Conservation (phyloP, 2,797 vertebrate genomes). For the Urophycis tenuis region DNA sequence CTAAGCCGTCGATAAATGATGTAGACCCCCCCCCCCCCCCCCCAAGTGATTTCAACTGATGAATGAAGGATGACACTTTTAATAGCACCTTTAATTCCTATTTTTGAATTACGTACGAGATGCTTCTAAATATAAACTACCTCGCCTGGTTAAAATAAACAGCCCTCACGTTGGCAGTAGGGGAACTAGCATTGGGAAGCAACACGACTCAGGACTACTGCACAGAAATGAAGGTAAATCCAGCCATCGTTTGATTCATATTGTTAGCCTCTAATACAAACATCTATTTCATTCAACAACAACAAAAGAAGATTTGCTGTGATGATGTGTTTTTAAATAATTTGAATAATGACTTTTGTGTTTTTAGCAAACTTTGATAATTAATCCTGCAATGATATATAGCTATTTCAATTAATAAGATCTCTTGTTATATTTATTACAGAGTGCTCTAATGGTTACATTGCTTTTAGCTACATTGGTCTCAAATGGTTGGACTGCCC, state of each 20-base stretch:
- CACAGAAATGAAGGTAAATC: conserved; percentile 1
- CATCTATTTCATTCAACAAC: background rate
- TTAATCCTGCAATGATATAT: background rate
- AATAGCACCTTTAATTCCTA: conserved; percentile 30
- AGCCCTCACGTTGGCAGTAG: background rate
- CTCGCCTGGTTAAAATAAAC: conserved; percentile 12
- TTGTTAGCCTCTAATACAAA: background rate
- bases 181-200: background rate
- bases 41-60: background rate
- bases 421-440: conserved; percentile 4
- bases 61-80: conserved; percentile 32
- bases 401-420: background rate
- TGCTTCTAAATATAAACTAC: conserved; percentile 13
- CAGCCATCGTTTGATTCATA: conserved; percentile 1
- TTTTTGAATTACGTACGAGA: conserved; percentile 25
- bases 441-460: conserved; percentile 31
- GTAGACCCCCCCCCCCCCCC: background rate
- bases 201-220: background rate
- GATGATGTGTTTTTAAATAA: background rate
- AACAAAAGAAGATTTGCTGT: background rate
- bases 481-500: conserved; percentile 41
- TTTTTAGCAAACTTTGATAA: background rate
- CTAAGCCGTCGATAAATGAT: background rate
- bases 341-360: too few species aligned
- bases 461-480: conserved; percentile 43